Evolutionary conservation across 1,140 invertebrate species (phyloP).

Genomic region (Drepana arcuata): DNA sequence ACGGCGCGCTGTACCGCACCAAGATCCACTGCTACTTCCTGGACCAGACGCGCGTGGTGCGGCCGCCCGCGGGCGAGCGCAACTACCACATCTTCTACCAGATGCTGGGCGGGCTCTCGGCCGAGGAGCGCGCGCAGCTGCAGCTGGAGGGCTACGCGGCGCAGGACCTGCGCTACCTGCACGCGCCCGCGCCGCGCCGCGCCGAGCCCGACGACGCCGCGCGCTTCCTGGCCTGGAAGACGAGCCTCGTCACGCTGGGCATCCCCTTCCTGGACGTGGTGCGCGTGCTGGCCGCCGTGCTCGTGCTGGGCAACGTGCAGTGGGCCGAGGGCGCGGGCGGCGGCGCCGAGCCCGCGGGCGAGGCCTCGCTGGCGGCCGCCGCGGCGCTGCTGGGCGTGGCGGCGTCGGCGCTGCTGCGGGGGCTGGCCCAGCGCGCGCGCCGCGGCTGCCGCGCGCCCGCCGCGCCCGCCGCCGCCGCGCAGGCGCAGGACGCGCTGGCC

Average conservation of each 20-base stretch:
- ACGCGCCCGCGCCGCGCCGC: slow-evolving; percentile 79
- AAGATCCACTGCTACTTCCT: slow-evolving; percentile 97
- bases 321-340: slow-evolving; percentile 81
- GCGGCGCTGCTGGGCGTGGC: slow-evolving; percentile 90
- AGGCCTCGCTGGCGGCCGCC: slow-evolving; percentile 86
- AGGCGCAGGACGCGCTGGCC: slow-evolving; percentile 89
- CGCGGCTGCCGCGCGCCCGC: slow-evolving; percentile 86
- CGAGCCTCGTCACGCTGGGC: slow-evolving; percentile 89
- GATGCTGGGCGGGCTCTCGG: slow-evolving; percentile 90
- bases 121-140: slow-evolving; percentile 90
- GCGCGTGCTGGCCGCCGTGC: slow-evolving; percentile 89
- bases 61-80: slow-evolving; percentile 88
- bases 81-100: slow-evolving; percentile 99
- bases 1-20: slow-evolving; percentile 93
- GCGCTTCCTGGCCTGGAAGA: slow-evolving; percentile 90
- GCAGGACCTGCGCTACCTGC: slow-evolving; percentile 80
- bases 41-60: slow-evolving; percentile 92
- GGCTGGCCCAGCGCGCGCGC: slow-evolving; percentile 88
- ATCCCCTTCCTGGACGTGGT: slow-evolving; percentile 96
- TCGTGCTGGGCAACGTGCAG: slow-evolving; percentile 92
- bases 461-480: slow-evolving; percentile 84
- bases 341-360: slow-evolving; percentile 75
- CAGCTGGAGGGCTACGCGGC: slow-evolving; percentile 88
- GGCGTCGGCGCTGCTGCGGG: slow-evolving; percentile 90
- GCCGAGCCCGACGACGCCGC: slow-evolving; percentile 48